Conservation (phyloP, 2,888 invertebrate genomes). For the Diarsia rubi region DNA sequence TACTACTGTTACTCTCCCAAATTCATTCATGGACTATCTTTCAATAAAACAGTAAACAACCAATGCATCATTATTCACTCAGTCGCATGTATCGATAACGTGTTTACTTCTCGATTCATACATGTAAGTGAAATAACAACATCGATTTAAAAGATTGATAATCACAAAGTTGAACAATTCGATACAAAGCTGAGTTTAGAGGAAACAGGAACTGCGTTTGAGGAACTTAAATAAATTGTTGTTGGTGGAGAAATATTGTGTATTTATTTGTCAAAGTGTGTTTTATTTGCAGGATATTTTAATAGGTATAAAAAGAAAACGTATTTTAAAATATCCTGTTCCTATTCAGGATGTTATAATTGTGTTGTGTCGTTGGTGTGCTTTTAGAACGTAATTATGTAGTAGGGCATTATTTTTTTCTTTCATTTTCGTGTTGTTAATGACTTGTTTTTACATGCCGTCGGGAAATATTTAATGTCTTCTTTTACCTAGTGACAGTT, state of each 20-base stretch:
- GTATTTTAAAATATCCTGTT: background rate
- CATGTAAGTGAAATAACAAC: constrained; percentile 37
- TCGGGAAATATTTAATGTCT: too few species aligned
- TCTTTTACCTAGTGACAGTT: too few species aligned
- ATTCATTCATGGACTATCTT: background rate
- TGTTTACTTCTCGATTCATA: constrained; percentile 29
- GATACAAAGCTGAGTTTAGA: constrained; percentile 2
- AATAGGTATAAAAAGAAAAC: too few species aligned
- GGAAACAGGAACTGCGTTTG: constrained; percentile 33
- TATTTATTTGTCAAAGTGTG: constrained; percentile 16
- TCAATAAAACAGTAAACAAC: background rate
- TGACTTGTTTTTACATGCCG: too few species aligned
- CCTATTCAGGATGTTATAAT: background rate
- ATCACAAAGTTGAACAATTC: constrained; percentile 38
- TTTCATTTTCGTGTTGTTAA: too few species aligned
- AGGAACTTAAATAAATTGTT: constrained; percentile 42
- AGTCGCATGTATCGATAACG: constrained; percentile 30
- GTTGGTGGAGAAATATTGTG: constrained; percentile 24
- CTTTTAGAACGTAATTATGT: background rate
- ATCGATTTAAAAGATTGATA: constrained; percentile 54
- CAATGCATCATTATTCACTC: constrained; percentile 1
- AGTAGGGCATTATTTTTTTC: too few species aligned
- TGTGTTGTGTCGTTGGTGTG: background rate
- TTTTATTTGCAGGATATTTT: too few species aligned
- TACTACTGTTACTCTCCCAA: background rate